phyloP scores from a whole-genome alignment of 2,888 invertebrate species.

The Hyalella azteca region DNA sequence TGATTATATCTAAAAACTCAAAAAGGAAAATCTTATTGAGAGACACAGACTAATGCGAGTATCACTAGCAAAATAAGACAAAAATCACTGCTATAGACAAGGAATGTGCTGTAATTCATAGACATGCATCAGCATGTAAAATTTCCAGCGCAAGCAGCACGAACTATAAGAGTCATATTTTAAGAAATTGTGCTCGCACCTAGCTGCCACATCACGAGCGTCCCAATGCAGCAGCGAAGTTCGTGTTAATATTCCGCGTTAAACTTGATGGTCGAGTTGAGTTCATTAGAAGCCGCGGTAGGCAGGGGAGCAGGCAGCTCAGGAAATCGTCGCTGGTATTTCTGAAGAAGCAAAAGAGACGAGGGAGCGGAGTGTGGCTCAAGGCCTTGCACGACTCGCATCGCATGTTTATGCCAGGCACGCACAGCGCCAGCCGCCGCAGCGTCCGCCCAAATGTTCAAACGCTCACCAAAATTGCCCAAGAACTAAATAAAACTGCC shows the following conservation, averaged over 20 bases:
- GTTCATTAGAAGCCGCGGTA: conserved; percentile 28
- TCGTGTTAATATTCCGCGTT: conserved; percentile 1
- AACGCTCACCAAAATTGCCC: conserved; percentile 29
- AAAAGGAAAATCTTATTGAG: no score
- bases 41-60: no score
- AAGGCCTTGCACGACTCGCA: neutral
- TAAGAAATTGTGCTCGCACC: no score
- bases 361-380: neutral
- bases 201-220: no score
- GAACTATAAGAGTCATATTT: no score
- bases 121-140: no score
- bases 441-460: conserved; percentile 25
- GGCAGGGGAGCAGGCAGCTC: conserved; percentile 3
- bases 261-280: conserved; percentile 22
- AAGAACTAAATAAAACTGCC: conserved; percentile 36
- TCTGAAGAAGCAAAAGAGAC: neutral
- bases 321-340: neutral
- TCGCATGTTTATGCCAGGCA: conserved; percentile 7
- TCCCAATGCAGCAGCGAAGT: conserved; percentile 13
- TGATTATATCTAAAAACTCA: no score
- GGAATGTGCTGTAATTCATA: no score
- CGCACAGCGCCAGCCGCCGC: conserved; percentile 23
- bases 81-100: no score
- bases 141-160: no score
- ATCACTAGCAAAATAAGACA: no score